Percentiles rank a stretch among this genome's conserved stretches.
phyloP scores from a whole-genome alignment of 2,113 vertebrate species.

The Myiopsitta monachus region DNA sequence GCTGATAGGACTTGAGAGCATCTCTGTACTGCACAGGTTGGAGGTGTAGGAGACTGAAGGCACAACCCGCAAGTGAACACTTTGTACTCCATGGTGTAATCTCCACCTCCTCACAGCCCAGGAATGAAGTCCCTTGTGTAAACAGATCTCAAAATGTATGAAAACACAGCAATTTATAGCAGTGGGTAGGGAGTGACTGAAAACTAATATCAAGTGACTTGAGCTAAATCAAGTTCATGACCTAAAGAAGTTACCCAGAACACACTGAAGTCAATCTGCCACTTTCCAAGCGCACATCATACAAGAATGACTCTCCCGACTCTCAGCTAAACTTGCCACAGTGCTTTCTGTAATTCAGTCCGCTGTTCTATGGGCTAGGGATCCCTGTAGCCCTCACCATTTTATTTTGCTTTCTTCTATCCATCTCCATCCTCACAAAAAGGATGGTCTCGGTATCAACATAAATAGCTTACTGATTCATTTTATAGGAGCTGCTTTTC shows the following conservation, averaged over 20 bases:
- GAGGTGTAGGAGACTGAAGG: background rate
- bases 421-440: background rate
- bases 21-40: background rate
- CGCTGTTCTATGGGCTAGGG: background rate
- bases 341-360: background rate
- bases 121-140: background rate
- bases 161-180: background rate
- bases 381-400: background rate
- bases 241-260: background rate
- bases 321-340: background rate
- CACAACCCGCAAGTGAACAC: background rate
- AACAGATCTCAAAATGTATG: background rate
- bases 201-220: background rate
- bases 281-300: background rate
- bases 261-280: background rate
- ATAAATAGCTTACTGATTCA: background rate
- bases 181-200: background rate
- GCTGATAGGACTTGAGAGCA: background rate
- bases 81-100: background rate
- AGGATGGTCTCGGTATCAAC: no score
- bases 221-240: background rate
- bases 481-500: background rate
- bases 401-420: background rate
- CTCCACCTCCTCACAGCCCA: background rate
- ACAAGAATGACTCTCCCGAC: background rate